Evolutionary conservation across 1,140 invertebrate species (phyloP).

Genomic region (Orussus abietinus): DNA sequence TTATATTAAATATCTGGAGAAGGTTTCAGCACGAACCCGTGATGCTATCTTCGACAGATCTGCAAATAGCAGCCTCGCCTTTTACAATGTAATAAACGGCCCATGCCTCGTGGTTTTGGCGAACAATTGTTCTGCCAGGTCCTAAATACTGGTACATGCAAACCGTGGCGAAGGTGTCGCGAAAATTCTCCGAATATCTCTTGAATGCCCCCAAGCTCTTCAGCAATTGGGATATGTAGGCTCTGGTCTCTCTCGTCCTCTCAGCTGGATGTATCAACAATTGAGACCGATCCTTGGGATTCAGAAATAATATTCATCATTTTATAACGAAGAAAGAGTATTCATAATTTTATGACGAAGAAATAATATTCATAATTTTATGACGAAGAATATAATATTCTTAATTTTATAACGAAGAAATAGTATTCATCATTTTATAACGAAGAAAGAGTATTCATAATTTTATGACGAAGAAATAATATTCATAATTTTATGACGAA

Average conservation of each 20-base stretch:
- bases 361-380: slow-evolving; percentile 51
- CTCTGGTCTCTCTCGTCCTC: slow-evolving; percentile 21
- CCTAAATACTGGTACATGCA: slow-evolving; percentile 58
- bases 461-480: slow-evolving; percentile 31
- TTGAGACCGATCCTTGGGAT: slow-evolving; percentile 33
- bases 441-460: slow-evolving; percentile 15
- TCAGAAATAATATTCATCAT: slow-evolving; percentile 46
- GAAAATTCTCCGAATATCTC: slow-evolving; percentile 49
- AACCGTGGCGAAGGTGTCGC: slow-evolving; percentile 52
- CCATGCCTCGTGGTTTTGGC: slow-evolving; percentile 55
- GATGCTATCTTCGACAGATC: slow-evolving; percentile 52
- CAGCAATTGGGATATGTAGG: slow-evolving; percentile 25
- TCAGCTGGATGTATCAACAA: slow-evolving; percentile 21
- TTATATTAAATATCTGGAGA: not conserved
- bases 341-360: slow-evolving; percentile 7
- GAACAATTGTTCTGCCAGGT: slow-evolving; percentile 54
- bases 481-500: slow-evolving; percentile 52
- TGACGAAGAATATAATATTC: slow-evolving; percentile 45
- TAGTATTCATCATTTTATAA: too few species aligned
- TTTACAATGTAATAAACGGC: slow-evolving; percentile 59
- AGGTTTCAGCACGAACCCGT: slow-evolving; percentile 24
- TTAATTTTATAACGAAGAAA: too few species aligned
- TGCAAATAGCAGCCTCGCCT: slow-evolving; percentile 55
- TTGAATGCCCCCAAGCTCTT: slow-evolving; percentile 25
- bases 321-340: slow-evolving; percentile 41